Evolutionary conservation across 2,113 vertebrate species (phyloP).

Genomic region (Gavialis gangeticus): DNA sequence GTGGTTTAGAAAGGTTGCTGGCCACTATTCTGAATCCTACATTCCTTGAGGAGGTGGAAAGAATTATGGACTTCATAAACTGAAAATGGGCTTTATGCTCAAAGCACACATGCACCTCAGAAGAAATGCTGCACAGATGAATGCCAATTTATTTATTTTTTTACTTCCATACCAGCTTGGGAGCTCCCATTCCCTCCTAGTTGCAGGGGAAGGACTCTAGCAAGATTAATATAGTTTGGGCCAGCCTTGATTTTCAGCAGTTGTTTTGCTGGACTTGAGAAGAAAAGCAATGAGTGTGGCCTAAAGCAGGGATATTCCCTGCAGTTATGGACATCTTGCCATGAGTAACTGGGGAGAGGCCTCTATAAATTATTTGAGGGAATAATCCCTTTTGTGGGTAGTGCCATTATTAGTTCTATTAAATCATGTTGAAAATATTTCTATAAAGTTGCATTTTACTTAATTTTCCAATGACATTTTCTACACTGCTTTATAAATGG

Average conservation of each 20-base stretch:
- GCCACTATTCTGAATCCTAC: no score
- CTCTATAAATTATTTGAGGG: background rate
- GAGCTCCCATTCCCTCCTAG: background rate
- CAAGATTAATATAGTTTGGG: background rate
- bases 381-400: conserved; percentile 7
- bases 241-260: background rate
- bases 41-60: background rate
- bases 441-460: background rate
- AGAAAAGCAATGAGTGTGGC: background rate
- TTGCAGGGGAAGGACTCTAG: background rate
- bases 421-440: background rate
- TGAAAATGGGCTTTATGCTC: background rate
- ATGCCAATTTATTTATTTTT: background rate
- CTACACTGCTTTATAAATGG: conserved; percentile 28
- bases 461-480: conserved; percentile 7
- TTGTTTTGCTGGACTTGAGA: background rate
- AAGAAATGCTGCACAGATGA: background rate
- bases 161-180: background rate
- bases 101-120: background rate
- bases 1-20: no score
- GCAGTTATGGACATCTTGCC: background rate
- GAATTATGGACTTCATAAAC: background rate
- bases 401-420: background rate
- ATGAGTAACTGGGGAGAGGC: background rate
- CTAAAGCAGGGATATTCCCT: background rate